Percentiles rank a stretch among this genome's conserved stretches.
Conservation (phyloP, 1,140 invertebrate species). For the Tenebrio molitor region DNA sequence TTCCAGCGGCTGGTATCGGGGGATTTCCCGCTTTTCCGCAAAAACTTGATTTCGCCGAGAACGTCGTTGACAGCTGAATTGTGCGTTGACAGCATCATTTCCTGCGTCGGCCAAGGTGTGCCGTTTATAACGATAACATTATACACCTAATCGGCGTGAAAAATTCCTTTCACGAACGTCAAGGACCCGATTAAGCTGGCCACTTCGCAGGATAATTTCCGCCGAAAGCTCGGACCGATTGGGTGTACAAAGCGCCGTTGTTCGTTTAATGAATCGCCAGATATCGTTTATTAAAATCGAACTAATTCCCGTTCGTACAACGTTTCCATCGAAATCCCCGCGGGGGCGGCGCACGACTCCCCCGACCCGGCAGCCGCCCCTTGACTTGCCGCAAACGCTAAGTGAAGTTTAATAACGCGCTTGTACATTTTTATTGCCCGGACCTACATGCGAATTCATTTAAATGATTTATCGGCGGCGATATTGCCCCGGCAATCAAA, state of each 20-base stretch:
- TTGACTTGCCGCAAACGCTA: slow-evolving; percentile 20
- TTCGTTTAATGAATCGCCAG: too few relatives aligned
- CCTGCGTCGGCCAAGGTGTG: background rate
- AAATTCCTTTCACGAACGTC: background rate
- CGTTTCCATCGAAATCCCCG: slow-evolving; percentile 26
- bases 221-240: too few relatives aligned
- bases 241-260: too few relatives aligned
- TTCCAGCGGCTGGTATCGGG: background rate
- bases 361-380: background rate
- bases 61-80: background rate
- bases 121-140: background rate
- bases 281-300: too few relatives aligned
- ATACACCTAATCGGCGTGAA: background rate
- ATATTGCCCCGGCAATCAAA: slow-evolving; percentile 28
- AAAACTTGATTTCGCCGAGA: background rate
- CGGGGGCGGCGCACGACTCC: background rate
- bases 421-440: slow-evolving; percentile 32
- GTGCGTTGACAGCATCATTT: slow-evolving; percentile 4
- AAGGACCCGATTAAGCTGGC: background rate
- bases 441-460: slow-evolving; percentile 14
- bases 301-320: background rate
- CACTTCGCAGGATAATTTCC: background rate
- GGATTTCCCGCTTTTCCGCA: background rate
- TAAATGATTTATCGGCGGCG: slow-evolving; percentile 34
- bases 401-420: slow-evolving; percentile 40